These are phyloP conservation scores for Lucinisca nassula DNA, from an alignment of 2,888 invertebrate species.

Conservation along the genomic window DNA sequence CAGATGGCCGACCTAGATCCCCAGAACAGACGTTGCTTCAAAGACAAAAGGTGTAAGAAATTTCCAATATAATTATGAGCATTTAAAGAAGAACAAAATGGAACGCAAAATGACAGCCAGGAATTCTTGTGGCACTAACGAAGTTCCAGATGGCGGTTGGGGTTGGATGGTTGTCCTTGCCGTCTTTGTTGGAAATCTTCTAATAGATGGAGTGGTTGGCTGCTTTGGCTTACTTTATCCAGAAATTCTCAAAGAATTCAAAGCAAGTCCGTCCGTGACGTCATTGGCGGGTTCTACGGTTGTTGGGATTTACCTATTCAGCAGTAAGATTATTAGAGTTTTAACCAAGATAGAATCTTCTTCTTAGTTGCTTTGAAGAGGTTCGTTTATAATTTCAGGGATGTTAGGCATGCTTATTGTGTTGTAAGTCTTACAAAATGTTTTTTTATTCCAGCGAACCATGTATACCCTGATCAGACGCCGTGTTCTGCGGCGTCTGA, in stretches of 20 bases:
- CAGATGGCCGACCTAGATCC: too few relatives aligned
- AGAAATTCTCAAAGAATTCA: conserved; percentile 51
- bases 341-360: too few relatives aligned
- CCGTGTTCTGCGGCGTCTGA: too few relatives aligned
- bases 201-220: conserved; percentile 69
- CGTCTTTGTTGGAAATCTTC: conserved; percentile 65
- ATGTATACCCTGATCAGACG: too few relatives aligned
- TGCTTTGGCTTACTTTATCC: conserved; percentile 72
- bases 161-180: conserved; percentile 72
- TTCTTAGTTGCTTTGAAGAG: too few relatives aligned
- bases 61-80: too few relatives aligned
- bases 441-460: too few relatives aligned
- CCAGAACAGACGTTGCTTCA: too few relatives aligned
- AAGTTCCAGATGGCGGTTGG: conserved; percentile 69
- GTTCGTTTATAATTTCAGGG: too few relatives aligned
- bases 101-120: background rate
- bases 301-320: conserved; percentile 58
- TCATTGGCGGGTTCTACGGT: conserved; percentile 70
- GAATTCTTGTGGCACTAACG: background rate
- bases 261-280: conserved; percentile 64
- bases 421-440: too few relatives aligned
- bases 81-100: background rate
- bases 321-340: conserved; percentile 67
- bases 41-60: too few relatives aligned
- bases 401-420: too few relatives aligned